Evolutionary conservation across 2,797 vertebrate species (phyloP).

Genomic region (Melanogrammus aeglefinus): DNA sequence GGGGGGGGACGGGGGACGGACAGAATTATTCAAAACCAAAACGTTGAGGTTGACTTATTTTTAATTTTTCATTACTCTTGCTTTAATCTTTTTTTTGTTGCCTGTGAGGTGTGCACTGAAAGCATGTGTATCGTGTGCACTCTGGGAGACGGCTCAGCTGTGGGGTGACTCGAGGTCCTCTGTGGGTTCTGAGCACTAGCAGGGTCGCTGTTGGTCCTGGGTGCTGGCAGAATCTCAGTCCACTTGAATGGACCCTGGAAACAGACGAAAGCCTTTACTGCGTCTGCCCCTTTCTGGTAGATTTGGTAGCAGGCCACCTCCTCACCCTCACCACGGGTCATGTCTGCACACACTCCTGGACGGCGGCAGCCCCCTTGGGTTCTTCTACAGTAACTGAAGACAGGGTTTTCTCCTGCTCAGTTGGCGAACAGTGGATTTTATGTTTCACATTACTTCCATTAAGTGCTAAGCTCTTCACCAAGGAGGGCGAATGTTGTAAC

Average conservation of each 20-base stretch:
- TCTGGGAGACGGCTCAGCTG: not conserved
- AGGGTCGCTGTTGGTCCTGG: not conserved
- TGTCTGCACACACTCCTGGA: not conserved
- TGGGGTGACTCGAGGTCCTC: not conserved
- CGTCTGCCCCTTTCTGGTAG: not conserved
- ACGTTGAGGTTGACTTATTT: slow-evolving; percentile 1
- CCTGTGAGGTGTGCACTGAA: not conserved
- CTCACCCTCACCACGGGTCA: not conserved
- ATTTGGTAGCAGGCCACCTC: not conserved
- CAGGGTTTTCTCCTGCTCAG: not conserved
- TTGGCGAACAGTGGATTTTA: not conserved
- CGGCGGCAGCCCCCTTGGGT: not conserved
- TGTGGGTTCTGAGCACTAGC: not conserved
- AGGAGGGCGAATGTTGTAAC: slow-evolving; percentile 42
- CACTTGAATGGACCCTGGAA: not conserved
- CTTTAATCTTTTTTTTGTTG: not conserved
- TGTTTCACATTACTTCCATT: slow-evolving; percentile 40
- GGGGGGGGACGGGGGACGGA: no score
- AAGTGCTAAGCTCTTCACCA: slow-evolving; percentile 53
- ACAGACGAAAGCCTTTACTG: not conserved
- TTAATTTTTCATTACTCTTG: not conserved
- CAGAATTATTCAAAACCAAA: not conserved
- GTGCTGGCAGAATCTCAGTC: not conserved
- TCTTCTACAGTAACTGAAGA: not conserved
- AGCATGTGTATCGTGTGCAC: not conserved